A percentile compares a stretch with the other conserved stretches of the same genome.
These are phyloP conservation scores for Nematolebias whitei DNA, from an alignment of 2,113 vertebrate species.

Conservation along the genomic window DNA sequence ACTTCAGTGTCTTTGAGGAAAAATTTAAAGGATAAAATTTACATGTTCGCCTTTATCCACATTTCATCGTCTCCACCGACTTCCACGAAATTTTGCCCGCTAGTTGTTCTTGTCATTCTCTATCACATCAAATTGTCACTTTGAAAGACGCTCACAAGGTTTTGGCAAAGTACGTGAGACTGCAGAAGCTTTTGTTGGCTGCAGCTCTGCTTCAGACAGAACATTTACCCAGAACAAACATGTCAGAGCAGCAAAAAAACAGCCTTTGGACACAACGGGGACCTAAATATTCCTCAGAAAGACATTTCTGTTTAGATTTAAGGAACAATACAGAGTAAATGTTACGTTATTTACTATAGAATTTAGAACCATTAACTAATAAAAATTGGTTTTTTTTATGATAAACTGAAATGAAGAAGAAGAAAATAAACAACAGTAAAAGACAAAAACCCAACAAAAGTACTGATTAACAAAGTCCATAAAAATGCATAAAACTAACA, in stretches of 20 bases:
- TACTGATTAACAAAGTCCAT: too few relatives aligned
- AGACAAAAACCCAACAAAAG: too few relatives aligned
- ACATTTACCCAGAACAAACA: background rate
- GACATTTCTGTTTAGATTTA: too few relatives aligned
- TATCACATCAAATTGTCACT: constrained; percentile 11
- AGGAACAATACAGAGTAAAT: too few relatives aligned
- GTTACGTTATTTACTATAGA: too few relatives aligned
- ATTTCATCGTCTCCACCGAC: background rate
- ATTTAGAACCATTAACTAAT: too few relatives aligned
- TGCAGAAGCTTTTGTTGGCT: background rate
- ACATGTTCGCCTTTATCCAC: background rate
- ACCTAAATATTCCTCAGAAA: too few relatives aligned
- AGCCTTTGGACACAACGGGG: too few relatives aligned
- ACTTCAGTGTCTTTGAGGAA: background rate
- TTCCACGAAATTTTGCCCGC: background rate
- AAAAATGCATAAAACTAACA: too few relatives aligned
- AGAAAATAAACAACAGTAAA: too few relatives aligned
- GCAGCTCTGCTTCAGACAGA: background rate
- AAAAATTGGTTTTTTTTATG: too few relatives aligned
- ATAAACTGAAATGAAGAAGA: too few relatives aligned
- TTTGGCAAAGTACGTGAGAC: constrained; percentile 7
- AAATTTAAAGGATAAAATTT: background rate
- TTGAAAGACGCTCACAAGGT: background rate
- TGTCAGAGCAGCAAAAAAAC: background rate
- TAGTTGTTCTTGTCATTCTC: constrained; percentile 1